Conservation (phyloP, 2,888 invertebrate species). For the Polyommatus iphigenia region DNA sequence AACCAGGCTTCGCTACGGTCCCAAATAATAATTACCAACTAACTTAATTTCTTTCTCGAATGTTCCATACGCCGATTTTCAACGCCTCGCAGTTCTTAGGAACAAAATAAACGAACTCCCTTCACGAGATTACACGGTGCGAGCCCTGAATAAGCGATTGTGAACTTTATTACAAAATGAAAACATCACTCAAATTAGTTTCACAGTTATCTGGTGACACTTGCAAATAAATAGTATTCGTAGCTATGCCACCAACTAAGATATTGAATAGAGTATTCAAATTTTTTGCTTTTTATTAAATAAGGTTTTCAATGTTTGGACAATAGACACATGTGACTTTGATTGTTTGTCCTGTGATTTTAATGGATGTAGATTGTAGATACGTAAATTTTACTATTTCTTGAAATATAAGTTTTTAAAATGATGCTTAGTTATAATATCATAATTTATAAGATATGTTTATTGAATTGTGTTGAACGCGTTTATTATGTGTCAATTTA, state of each 20-base stretch:
- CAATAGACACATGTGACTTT: too few species aligned
- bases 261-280: neutral
- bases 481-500: too few species aligned
- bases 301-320: too few species aligned
- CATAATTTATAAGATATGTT: too few species aligned
- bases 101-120: constrained; percentile 28
- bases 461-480: too few species aligned
- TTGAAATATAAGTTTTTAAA: too few species aligned
- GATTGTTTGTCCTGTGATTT: too few species aligned
- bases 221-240: constrained; percentile 20
- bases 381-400: too few species aligned
- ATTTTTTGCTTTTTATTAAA: too few species aligned
- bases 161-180: constrained; percentile 1
- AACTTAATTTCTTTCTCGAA: constrained; percentile 15
- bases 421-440: too few species aligned
- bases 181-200: constrained; percentile 29
- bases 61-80: constrained; percentile 16
- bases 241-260: neutral
- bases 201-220: constrained; percentile 26
- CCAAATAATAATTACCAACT: constrained; percentile 24
- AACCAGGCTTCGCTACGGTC: neutral
- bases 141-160: neutral
- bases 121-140: constrained; percentile 20
- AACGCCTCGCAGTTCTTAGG: constrained; percentile 26
- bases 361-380: too few species aligned